phyloP scores from a whole-genome alignment of 1,140 invertebrate genomes.

The Stegodyphus dumicola region DNA sequence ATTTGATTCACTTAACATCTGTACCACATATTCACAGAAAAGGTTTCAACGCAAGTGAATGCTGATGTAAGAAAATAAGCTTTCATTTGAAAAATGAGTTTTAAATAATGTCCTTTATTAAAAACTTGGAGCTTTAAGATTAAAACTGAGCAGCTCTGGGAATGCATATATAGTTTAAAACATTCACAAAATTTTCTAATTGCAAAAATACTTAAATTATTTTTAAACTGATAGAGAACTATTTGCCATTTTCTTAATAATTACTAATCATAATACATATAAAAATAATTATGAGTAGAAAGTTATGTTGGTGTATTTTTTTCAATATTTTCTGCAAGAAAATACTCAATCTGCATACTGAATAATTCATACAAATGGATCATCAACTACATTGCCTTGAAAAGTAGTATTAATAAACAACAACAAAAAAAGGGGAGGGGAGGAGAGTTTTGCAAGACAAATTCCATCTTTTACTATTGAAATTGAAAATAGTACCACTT shows the following conservation, averaged over 20 bases:
- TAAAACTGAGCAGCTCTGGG: not conserved
- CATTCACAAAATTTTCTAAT: not conserved
- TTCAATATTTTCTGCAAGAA: not conserved
- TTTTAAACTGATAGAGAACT: not conserved
- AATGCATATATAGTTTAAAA: conserved; percentile 8
- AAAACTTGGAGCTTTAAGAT: not conserved
- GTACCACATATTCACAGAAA: not conserved
- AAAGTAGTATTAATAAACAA: too few relatives aligned
- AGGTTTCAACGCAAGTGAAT: not conserved
- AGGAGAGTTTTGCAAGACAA: too few relatives aligned
- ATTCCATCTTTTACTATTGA: too few relatives aligned
- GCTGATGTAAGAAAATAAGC: conserved; percentile 3
- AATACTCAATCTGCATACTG: too few relatives aligned
- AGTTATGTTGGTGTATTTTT: not conserved
- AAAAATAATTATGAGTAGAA: not conserved
- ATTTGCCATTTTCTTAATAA: not conserved
- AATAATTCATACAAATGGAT: too few relatives aligned
- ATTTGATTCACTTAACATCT: not conserved
- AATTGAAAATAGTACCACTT: too few relatives aligned
- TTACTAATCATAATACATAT: not conserved
- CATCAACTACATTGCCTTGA: too few relatives aligned
- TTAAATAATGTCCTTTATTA: not conserved
- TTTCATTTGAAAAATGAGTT: not conserved
- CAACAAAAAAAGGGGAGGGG: too few relatives aligned
- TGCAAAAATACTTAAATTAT: not conserved